Evolutionary conservation across 2,113 vertebrate species (phyloP), one percentile per base, ranked within the genome.

Genomic region (Heterotilapia buettikoferi): DNA sequence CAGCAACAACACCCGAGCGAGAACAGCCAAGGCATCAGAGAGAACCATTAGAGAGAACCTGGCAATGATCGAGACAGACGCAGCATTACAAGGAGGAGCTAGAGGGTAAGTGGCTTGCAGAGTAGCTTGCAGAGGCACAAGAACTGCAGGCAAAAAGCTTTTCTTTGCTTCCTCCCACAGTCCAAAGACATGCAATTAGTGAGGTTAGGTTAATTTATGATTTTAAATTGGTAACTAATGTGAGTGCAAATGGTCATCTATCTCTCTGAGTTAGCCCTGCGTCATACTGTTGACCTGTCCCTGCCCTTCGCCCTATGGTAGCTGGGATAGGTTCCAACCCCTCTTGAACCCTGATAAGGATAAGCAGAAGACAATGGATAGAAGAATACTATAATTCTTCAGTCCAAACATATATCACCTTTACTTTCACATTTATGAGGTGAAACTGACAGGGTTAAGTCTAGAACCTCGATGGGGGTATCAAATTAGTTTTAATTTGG

Each of bases 391-490:
- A 2, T 79, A 36, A 47, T 21, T 61, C 53, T 24, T 6, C 56
- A 63, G 61, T 80, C 79, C 3, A 21, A 40, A 81, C 18, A 24
- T 87, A 66, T 3, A 10, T 52, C 24, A 84, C 59, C 73, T 79
- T 84, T 78, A 57, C 9, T 57, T 86, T 33, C 43, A 84, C 73
- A 21, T 86, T 59, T 31, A 84, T 3, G 31, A 82, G 36, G 56
- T 66, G 26, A 47, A 3, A 4, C 54, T 4, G 36, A 40, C 12
- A 18, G 2, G 13, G 40, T 73, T 73, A 45, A 73, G 14, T 73
- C 38, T 18, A 45, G 68, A 26, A 26, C 21, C 14, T 73, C 0
- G 21, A 10, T 45, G 40, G 40, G 68, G 13, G 12, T 40, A 82
- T 76, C 43, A 84, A 78, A 82, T 26, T 71, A 21, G 19, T 66